Percentiles rank a stretch among this genome's conserved stretches.
These are phyloP conservation scores for Drosophila mayaguana DNA, from an alignment of 2,888 invertebrate species.

Conservation along the genomic window DNA sequence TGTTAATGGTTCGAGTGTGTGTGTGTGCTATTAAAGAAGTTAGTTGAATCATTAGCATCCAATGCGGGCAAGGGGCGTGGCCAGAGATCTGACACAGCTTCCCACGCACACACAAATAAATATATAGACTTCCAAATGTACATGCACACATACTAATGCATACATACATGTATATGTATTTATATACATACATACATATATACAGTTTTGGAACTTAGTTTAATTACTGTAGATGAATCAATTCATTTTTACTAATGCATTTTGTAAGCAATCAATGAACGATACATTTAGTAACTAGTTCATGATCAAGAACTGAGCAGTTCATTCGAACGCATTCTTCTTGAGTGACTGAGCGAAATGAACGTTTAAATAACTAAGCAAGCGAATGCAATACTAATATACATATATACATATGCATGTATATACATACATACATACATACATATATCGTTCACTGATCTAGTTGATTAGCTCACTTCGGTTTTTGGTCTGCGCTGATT, in stretches of 20 bases:
- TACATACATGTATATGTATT: neutral
- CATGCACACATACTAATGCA: too few species aligned
- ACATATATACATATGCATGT: neutral
- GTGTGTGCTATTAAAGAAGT: constrained; percentile 26
- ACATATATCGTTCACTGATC: neutral
- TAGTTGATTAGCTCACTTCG: neutral
- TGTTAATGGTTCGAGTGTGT: neutral
- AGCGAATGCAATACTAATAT: neutral
- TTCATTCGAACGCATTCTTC: neutral
- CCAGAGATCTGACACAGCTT: neutral
- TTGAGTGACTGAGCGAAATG: neutral
- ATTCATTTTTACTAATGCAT: neutral
- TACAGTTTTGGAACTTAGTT: neutral
- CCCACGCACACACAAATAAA: neutral
- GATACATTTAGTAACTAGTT: neutral
- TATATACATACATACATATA: neutral
- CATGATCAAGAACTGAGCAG: neutral
- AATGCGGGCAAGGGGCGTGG: constrained; percentile 41
- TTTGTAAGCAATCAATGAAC: neutral
- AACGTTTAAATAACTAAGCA: neutral
- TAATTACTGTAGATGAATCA: neutral
- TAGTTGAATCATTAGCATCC: constrained; percentile 37
- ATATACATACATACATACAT: neutral
- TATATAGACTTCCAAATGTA: too few species aligned
- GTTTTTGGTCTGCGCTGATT: constrained; percentile 24